Base-by-base conservation (phyloP, 2,888 invertebrate species). In the Meteorus colon region DNA sequence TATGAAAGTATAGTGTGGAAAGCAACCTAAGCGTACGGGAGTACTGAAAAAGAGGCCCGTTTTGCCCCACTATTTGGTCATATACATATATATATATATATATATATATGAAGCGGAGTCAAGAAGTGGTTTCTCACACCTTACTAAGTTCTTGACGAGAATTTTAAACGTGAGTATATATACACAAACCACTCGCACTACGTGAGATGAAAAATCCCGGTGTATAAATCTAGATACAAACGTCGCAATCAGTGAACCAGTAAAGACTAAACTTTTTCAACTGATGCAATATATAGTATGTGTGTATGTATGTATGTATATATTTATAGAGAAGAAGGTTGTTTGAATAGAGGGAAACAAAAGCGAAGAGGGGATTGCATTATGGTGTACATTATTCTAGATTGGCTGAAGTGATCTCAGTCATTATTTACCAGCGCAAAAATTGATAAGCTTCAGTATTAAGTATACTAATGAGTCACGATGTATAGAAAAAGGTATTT, bases 231-330 rank as follows among this genome's bases (percentile, higher is more conserved):
- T 29, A 51, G 69, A 69, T 86, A 83, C 84, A 83, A 87, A 55
- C 55, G 55, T 85, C 83, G 81, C 82, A 84, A 84, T 86, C 84
- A 81, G 78, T 62, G 34, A 55, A 19, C 55, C 24, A 55, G 19
- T 55, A 55, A 19, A 55, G 55, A 55, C 55, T 55, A 55, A 55
- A 55, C 55, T 55, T 55, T 55, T 55, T 55, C 55, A 19, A 19
- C 19, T 55, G 37, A 27, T 41, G 24, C 48, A 27, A 51, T 41
- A 41, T 27, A 51, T 19, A 48, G n/a, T n/a, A n/a, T n/a, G n/a
- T n/a, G n/a, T n/a, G 2, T 45, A 45, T 45, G 19, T 16, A 16
- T 34, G 6, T 14, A 68, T 68, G 5, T 14, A 45, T 68, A 67
- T 27, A 41, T n/a, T 45, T 10, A 41, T 37, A 45, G 45, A 37